Base-by-base conservation (phyloP, 2,888 invertebrate species). In the Tetranychus truncatus region DNA sequence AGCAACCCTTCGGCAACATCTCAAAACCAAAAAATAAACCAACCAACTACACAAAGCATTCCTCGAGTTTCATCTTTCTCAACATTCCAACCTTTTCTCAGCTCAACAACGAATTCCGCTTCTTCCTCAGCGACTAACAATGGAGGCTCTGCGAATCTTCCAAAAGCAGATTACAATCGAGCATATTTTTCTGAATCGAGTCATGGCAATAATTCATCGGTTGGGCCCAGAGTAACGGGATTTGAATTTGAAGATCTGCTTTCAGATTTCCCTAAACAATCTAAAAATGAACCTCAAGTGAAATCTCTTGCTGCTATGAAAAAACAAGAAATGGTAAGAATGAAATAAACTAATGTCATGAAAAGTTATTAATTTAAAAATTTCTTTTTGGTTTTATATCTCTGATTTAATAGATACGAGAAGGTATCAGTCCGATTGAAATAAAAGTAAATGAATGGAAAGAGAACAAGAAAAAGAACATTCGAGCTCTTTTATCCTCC, bases 391-490 rank as follows among this genome's bases (percentile, higher is more conserved):
- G 44, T 77, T 74, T 76, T 15, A 34, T 72, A 73, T 69, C 77
- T 66, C 75, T 77, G 74, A 18, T 3, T 34, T 34, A 34, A 34
- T 75, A 76, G 76, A 20, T 76, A 21, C 75, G 66, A 75, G 72
- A 74, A 34, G 77, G 77, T n/a, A 45, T 69, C 34, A 67, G 73
- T 69, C 75, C 75, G 11, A 66, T 67, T 4, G 67, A 73, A 46
- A n/a, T 77, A 1, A 81, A 94, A 92, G 84, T 88, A 74, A 81
- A 85, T 79, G 87, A 87, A 77, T 88, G 88, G 88, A 90, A 89
- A 76, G 91, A 95, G 81, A 97, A 97, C 9, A 99, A 97, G 84
- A 94, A 94, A 81, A 89, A 90, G 75, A 99, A 99, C 83, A 92
- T 99, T 79, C 88, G 99, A 76, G 96, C 97, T 0, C 84, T 99